Percentiles rank a stretch among this genome's conserved stretches.
These are phyloP conservation scores for Meloidogyne floridensis DNA, from an alignment of 1,140 invertebrate species.

Conservation along the genomic window DNA sequence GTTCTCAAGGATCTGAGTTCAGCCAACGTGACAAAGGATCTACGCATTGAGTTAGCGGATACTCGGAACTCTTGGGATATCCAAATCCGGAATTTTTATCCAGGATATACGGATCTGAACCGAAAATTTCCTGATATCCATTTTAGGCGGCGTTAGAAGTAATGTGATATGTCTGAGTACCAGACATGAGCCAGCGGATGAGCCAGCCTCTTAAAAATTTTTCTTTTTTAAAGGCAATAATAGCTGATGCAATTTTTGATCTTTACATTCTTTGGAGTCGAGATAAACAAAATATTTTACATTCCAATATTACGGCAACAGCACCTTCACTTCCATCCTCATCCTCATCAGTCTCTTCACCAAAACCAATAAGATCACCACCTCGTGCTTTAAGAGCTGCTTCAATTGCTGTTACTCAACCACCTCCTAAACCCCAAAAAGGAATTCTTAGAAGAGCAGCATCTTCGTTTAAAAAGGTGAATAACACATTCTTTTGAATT, in stretches of 20 bases:
- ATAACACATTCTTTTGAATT: no score
- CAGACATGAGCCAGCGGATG: no score
- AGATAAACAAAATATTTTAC: slow-evolving; percentile 13
- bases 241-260: slow-evolving; percentile 27
- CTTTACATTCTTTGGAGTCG: slow-evolving; percentile 10
- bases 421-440: slow-evolving; percentile 2
- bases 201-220: not conserved
- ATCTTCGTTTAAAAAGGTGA: slow-evolving; percentile 2
- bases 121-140: no score
- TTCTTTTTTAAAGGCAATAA: slow-evolving; percentile 13
- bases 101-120: no score
- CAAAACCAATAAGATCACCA: not conserved
- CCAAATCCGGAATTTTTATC: no score
- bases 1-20: no score
- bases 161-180: no score
- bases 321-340: slow-evolving; percentile 16
- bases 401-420: not conserved
- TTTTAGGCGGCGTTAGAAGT: no score
- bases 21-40: no score
- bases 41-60: no score
- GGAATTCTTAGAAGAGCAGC: slow-evolving; percentile 3
- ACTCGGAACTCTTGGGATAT: no score
- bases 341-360: not conserved
- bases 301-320: not conserved
- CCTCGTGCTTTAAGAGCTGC: not conserved